These are phyloP conservation scores for Himalopsyche kuldschensis DNA, from an alignment of 2,888 invertebrate species.

Conservation along the genomic window DNA sequence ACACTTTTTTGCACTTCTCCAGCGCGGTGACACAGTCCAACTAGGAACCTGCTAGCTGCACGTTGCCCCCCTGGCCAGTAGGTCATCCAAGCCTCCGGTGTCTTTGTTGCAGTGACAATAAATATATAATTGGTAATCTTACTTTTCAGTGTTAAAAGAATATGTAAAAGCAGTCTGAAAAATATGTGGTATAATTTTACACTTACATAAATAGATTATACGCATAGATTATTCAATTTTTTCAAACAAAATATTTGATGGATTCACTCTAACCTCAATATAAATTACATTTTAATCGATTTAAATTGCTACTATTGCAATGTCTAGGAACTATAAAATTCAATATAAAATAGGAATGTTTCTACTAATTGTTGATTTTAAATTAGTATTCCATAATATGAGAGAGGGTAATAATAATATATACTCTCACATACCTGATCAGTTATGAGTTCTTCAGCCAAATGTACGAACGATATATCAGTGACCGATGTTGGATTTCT, in stretches of 20 bases:
- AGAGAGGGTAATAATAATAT: too few species aligned
- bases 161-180: not conserved
- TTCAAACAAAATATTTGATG: too few species aligned
- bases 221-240: too few species aligned
- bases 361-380: not conserved
- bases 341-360: too few species aligned
- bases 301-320: too few species aligned
- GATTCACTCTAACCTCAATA: too few species aligned
- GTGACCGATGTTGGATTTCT: slow-evolving; percentile 59
- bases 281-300: too few species aligned
- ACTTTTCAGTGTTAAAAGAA: not conserved
- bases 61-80: slow-evolving; percentile 63
- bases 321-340: too few species aligned
- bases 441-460: slow-evolving; percentile 25
- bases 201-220: too few species aligned
- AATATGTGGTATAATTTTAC: too few species aligned
- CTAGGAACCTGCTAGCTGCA: slow-evolving; percentile 22
- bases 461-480: slow-evolving; percentile 10
- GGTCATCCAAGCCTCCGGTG: slow-evolving; percentile 68
- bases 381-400: not conserved
- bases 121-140: not conserved
- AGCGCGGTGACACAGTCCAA: slow-evolving; percentile 28
- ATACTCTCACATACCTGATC: slow-evolving; percentile 22
- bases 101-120: slow-evolving; percentile 51
- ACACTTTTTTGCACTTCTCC: slow-evolving; percentile 7